These are phyloP conservation scores for Enteromius radiatus DNA, from an alignment of 2,797 vertebrate species.

Conservation along the genomic window DNA sequence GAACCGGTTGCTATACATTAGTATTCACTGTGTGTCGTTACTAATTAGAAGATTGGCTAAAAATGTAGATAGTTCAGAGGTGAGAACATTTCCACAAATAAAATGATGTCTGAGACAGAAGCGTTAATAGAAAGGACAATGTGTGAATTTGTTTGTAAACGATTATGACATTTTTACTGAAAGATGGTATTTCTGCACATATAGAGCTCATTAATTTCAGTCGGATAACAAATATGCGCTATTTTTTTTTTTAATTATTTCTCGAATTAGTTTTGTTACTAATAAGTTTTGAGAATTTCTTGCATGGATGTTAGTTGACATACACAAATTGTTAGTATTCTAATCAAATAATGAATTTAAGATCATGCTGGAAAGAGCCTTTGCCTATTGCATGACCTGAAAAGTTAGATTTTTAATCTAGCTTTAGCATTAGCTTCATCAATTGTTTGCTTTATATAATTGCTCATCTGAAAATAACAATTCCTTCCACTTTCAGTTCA, in stretches of 20 bases:
- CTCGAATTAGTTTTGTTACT: neutral
- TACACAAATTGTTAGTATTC: neutral
- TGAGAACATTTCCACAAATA: neutral
- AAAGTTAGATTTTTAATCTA: neutral
- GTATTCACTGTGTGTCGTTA: neutral
- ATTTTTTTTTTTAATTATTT: neutral
- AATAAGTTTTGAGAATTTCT: too few relatives aligned
- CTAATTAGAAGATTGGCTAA: neutral
- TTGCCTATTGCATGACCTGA: neutral
- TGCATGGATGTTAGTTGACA: neutral
- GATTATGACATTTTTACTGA: neutral
- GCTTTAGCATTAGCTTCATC: neutral
- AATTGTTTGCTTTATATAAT: too few relatives aligned
- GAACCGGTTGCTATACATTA: neutral
- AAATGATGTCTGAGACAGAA: neutral
- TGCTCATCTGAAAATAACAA: neutral
- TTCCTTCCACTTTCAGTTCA: neutral
- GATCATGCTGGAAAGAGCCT: constrained; percentile 6
- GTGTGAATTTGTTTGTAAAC: neutral
- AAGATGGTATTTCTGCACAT: neutral
- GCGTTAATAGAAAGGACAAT: neutral
- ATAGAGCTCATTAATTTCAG: neutral
- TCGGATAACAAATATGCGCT: too few relatives aligned
- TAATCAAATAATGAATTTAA: neutral
- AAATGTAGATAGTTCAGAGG: constrained; percentile 8